Percentiles rank a stretch among this genome's conserved stretches.
These are phyloP conservation scores for Brachionus plicatilis DNA, from an alignment of 1,140 invertebrate genomes.

Conservation along the genomic window DNA sequence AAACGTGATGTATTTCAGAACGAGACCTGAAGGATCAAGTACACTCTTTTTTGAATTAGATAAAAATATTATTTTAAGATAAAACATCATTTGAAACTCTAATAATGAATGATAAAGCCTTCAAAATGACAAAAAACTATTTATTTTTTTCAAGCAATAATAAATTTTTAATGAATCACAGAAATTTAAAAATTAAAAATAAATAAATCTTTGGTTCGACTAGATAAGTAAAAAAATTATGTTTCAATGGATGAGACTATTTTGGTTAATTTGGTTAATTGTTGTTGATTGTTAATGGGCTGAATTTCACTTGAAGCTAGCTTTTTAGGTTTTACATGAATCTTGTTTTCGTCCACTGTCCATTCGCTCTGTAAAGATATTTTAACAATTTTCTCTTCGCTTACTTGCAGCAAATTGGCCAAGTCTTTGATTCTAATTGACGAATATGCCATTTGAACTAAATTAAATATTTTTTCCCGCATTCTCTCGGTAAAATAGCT, in stretches of 20 bases:
- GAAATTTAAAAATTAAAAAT: too few species aligned
- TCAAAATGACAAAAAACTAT: too few species aligned
- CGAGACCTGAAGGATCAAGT: too few species aligned
- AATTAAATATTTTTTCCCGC: neutral
- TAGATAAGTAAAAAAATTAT: neutral
- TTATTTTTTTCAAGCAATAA: too few species aligned
- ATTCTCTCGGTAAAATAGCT: neutral
- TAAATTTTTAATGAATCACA: too few species aligned
- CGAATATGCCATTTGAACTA: neutral
- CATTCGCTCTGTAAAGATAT: neutral
- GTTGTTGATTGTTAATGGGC: neutral
- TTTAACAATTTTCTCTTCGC: neutral
- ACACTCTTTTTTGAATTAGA: too few species aligned
- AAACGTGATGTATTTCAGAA: too few species aligned
- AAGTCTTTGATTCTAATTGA: neutral
- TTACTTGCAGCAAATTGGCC: neutral
- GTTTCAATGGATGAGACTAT: slow-evolving; percentile 9
- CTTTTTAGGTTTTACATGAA: neutral
- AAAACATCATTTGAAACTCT: too few species aligned
- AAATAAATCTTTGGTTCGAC: too few species aligned
- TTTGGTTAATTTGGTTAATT: neutral
- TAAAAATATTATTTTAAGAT: too few species aligned
- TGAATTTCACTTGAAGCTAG: neutral
- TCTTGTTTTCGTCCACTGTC: neutral
- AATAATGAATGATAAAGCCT: too few species aligned